Percentiles rank a stretch among this genome's conserved stretches.
phyloP scores from a whole-genome alignment of 2,888 invertebrate species.

The Agrotis clavis region DNA sequence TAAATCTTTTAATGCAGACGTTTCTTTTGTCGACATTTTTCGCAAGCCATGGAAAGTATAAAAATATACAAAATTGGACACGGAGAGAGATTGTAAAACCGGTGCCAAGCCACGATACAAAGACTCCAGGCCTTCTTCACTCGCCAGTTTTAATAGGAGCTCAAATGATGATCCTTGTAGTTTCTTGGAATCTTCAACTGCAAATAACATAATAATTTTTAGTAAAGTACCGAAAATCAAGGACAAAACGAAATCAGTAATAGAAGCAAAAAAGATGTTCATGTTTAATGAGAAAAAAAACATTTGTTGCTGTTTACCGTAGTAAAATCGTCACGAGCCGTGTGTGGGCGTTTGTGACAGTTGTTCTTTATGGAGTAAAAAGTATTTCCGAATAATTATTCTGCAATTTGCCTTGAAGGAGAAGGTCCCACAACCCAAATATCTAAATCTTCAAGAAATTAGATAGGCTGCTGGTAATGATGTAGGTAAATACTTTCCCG shows the following conservation, averaged over 20 bases:
- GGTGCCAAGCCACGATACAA: conserved; percentile 96
- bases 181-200: conserved; percentile 94
- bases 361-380: neutral
- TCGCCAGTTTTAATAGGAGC: conserved; percentile 92
- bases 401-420: too few species aligned
- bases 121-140: conserved; percentile 92
- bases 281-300: neutral
- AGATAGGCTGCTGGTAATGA: too few species aligned
- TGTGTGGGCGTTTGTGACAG: neutral
- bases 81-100: conserved; percentile 95
- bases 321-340: neutral
- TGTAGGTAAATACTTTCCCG: too few species aligned
- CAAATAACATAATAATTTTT: conserved; percentile 60
- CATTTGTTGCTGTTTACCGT: neutral
- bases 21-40: conserved; percentile 86
- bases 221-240: neutral
- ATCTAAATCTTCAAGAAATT: too few species aligned
- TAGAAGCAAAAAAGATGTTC: neutral
- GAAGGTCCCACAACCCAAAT: too few species aligned
- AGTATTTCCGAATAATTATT: neutral
- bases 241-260: neutral
- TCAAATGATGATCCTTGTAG: conserved; percentile 93
- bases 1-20: conserved; percentile 94
- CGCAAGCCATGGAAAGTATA: conserved; percentile 97
- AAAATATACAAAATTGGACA: conserved; percentile 98